Conservation (phyloP, 2,797 vertebrate species). For the Sternarchorhynchus goeldii region DNA sequence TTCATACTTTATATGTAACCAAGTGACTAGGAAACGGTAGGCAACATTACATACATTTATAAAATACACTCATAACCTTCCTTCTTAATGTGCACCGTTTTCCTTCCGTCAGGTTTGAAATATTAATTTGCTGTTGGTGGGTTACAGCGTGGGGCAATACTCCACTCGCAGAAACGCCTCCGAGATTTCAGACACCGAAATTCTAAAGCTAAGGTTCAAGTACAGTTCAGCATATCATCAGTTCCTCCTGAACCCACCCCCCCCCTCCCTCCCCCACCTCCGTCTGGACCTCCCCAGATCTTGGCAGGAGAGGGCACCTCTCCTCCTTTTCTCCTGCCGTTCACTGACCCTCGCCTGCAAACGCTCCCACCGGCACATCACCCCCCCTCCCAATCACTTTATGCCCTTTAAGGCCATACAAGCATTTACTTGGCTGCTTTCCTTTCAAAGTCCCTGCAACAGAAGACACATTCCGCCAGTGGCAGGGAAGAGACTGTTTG, state of each 20-base stretch:
- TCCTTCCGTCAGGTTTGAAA: background rate
- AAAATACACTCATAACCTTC: conserved; percentile 16
- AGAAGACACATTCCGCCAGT: conserved; percentile 43
- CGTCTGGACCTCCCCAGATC: background rate
- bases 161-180: conserved; percentile 1
- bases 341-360: background rate
- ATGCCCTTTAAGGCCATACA: conserved; percentile 23
- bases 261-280: background rate
- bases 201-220: conserved; percentile 17
- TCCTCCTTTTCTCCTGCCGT: background rate
- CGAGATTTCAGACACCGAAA: conserved; percentile 10
- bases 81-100: background rate
- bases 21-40: conserved; percentile 9
- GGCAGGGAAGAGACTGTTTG: conserved; percentile 30
- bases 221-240: conserved; percentile 33
- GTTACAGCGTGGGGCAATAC: background rate
- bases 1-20: background rate
- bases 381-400: conserved; percentile 6
- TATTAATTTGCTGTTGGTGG: background rate
- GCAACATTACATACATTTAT: background rate
- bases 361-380: background rate
- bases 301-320: background rate
- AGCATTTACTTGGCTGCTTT: conserved; percentile 27
- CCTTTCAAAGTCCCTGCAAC: conserved; percentile 38
- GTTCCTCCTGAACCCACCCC: background rate